Conservation (phyloP, 2,113 vertebrate genomes). For the Empidonax traillii region DNA sequence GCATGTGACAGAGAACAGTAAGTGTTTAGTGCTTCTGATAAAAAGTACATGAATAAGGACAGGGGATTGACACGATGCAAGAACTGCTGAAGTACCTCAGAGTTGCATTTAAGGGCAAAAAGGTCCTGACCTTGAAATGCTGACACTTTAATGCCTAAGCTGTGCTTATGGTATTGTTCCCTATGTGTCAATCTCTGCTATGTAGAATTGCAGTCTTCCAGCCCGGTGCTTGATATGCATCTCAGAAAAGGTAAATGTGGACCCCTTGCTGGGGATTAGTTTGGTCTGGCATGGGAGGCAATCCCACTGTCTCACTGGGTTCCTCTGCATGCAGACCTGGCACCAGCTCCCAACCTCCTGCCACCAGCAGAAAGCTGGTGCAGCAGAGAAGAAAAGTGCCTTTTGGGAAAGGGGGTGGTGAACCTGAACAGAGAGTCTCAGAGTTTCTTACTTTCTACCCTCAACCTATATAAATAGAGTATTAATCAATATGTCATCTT, state of each 20-base stretch:
- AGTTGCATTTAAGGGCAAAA: background rate
- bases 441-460: background rate
- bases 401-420: background rate
- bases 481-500: background rate
- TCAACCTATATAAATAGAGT: background rate
- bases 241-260: background rate
- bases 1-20: conserved; percentile 52
- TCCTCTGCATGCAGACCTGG: background rate
- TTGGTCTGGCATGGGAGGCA: background rate
- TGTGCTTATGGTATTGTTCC: background rate
- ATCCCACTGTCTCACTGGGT: background rate
- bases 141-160: background rate
- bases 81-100: background rate
- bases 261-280: background rate
- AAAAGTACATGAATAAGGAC: background rate
- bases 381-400: background rate
- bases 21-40: conserved; percentile 28
- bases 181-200: rapidly evolving
- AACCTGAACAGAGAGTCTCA: background rate
- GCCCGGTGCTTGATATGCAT: background rate
- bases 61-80: background rate
- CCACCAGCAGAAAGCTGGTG: background rate
- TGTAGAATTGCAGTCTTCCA: background rate
- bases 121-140: background rate
- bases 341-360: background rate